Evolutionary conservation across 2,888 invertebrate species (phyloP), one percentile per base, ranked within the genome.

Genomic region (Rambutsinella grinnellia): DNA sequence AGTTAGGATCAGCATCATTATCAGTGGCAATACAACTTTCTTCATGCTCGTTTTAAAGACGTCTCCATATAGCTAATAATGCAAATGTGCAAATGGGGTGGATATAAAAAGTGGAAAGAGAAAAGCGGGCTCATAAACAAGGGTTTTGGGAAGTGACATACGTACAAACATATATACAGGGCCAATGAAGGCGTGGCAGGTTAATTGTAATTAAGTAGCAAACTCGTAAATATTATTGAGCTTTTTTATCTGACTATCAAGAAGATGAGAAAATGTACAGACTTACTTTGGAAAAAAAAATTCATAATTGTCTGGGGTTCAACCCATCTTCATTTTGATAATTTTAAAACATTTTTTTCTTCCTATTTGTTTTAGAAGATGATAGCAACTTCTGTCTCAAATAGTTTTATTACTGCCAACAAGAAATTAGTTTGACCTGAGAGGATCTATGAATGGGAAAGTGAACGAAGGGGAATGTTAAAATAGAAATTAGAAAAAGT

Each of bases 181-280:
- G 69, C 65, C 78, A 78, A 63, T 78, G 54, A 49, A 82, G 83
- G 83, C 82, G 82, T 82, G 83, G 82, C 79, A 79, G 79, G 79
- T 81, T 82, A 83, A 81, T 83, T 83, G 79, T 81, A 83, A 83
- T 83, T 82, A 83, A 83, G 82, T 81, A 83, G 83, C 83, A 79
- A 71, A 80, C 82, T 82, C 82, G 79, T 82, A 82, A 82, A 82
- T 82, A 77, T 78, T 79, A 74, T 70, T 75, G 74, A 76, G 67
- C 63, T 54, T 23, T 49, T 17, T 49, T n/a, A n/a, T 44, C n/a
- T n/a, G n/a, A n/a, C n/a, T n/a, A 44, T 44, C 13, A 44, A 6
- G 36, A 36, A 36, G 13, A 36, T 36, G 36, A 36, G 36, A 36
- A 13, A n/a, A n/a, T n/a, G n/a, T n/a, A n/a, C n/a, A n/a, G n/a